These are phyloP conservation scores for Limnephilus marmoratus DNA, from an alignment of 2,888 invertebrate genomes.

Conservation along the genomic window DNA sequence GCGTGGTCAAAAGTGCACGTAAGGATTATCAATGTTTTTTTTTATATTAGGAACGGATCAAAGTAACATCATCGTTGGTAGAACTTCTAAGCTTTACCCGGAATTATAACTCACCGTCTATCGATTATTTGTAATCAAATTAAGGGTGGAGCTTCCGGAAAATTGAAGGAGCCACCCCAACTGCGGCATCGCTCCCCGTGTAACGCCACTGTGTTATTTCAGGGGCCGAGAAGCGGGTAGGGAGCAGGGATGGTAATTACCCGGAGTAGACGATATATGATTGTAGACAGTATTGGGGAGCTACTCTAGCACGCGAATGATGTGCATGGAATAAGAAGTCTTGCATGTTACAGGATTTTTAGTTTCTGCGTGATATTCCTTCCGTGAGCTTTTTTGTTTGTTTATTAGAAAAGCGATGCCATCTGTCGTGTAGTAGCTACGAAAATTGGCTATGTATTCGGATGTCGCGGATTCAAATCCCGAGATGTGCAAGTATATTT, in stretches of 20 bases:
- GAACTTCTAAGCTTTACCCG: background rate
- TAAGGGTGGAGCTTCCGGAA: constrained; percentile 2
- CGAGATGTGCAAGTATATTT: too few species aligned
- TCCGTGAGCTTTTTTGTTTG: background rate
- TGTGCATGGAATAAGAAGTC: background rate
- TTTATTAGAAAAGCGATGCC: background rate
- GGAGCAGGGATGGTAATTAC: background rate
- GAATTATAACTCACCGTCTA: background rate
- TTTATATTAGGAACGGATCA: background rate
- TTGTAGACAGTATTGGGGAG: background rate
- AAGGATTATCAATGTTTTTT: too few species aligned
- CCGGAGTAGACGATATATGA: background rate
- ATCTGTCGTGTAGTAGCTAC: too few species aligned
- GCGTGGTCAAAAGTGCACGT: too few species aligned
- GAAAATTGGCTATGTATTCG: too few species aligned
- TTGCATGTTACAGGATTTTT: background rate
- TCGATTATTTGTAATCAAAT: constrained; percentile 2
- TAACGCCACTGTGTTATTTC: background rate
- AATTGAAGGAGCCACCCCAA: constrained; percentile 2
- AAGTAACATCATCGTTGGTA: background rate
- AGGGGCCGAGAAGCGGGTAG: background rate
- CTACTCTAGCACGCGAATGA: background rate
- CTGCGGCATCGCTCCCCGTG: background rate
- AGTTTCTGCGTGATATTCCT: background rate
- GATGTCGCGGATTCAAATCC: too few species aligned